Evolutionary conservation across 2,113 vertebrate genomes (phyloP).

Genomic region (Tauraco erythrolophus): DNA sequence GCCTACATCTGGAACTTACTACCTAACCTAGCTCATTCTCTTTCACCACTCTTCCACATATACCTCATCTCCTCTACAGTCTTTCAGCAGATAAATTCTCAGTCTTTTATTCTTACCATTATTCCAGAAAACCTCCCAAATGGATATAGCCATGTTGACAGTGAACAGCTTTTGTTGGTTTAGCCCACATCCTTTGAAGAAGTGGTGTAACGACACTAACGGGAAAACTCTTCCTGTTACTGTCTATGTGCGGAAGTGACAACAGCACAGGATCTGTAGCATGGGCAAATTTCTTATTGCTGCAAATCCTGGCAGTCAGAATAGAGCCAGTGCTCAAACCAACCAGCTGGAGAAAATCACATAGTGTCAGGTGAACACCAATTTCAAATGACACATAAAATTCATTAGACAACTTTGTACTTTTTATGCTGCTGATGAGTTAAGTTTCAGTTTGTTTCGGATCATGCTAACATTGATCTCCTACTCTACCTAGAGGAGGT

Average conservation of each 20-base stretch:
- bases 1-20: background rate
- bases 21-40: background rate
- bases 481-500: background rate
- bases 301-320: background rate
- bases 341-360: background rate
- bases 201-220: background rate
- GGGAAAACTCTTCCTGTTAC: background rate
- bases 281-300: background rate
- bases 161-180: background rate
- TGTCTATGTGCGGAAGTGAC: background rate
- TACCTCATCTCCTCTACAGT: background rate
- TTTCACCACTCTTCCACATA: background rate
- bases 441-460: conserved; percentile 4
- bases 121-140: background rate
- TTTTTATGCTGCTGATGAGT: background rate
- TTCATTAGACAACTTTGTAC: background rate
- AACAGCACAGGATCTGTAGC: background rate
- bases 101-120: background rate
- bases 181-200: background rate
- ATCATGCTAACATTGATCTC: background rate
- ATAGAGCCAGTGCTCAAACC: background rate
- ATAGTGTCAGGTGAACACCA: background rate
- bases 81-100: background rate
- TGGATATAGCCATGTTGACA: background rate
- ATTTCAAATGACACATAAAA: background rate